A percentile compares a stretch with the other conserved stretches of the same genome.
Conservation (phyloP, 2,113 vertebrate genomes). For the Castor canadensis region DNA sequence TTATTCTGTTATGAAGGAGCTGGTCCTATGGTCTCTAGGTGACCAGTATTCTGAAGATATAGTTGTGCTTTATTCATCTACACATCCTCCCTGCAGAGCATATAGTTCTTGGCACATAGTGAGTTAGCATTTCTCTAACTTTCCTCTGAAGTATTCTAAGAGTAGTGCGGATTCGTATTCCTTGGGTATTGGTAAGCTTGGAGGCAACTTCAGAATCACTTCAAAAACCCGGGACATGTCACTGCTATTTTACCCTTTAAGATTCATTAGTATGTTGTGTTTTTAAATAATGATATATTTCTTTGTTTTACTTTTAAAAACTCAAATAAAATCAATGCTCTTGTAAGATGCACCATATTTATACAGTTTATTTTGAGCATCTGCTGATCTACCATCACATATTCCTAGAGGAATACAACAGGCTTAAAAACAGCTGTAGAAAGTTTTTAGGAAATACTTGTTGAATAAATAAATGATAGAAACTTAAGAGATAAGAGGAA, state of each 20-base stretch:
- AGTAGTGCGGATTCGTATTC: neutral
- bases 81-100: neutral
- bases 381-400: neutral
- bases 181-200: neutral
- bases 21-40: neutral
- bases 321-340: neutral
- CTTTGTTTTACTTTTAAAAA: neutral
- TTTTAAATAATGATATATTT: neutral
- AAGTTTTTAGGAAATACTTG: slow-evolving; percentile 22
- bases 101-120: neutral
- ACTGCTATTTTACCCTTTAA: slow-evolving; percentile 6
- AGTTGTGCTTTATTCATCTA: neutral
- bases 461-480: no score
- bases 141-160: neutral
- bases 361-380: neutral
- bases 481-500: neutral
- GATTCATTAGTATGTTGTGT: neutral
- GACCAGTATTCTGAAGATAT: neutral
- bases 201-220: neutral
- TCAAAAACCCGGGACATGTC: neutral
- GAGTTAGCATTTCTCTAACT: neutral
- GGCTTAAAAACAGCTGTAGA: neutral
- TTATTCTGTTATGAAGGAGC: neutral
- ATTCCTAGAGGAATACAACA: neutral
- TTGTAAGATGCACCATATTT: neutral